Evolutionary conservation across 2,797 vertebrate species (phyloP).

Genomic region (Lepidocolaptes lacrymiger): DNA sequence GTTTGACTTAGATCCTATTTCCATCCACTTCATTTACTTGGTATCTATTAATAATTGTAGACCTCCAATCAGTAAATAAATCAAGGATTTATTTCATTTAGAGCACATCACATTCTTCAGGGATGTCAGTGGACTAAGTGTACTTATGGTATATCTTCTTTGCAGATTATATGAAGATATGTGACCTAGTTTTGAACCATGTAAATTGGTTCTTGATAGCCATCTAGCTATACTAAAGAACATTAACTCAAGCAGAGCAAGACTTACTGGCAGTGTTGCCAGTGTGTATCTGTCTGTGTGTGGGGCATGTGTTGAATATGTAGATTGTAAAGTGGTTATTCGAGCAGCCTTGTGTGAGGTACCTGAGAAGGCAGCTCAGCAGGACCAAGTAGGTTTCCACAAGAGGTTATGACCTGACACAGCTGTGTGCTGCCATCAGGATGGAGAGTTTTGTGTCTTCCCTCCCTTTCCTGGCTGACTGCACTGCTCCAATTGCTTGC

Average conservation of each 20-base stretch:
- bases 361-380: background rate
- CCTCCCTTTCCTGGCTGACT: background rate
- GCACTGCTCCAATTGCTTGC: background rate
- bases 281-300: background rate
- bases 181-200: background rate
- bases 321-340: background rate
- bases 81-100: background rate
- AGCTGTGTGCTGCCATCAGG: background rate
- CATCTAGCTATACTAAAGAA: accelerated
- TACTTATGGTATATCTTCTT: background rate
- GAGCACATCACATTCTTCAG: background rate
- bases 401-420: background rate
- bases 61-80: background rate
- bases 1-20: background rate
- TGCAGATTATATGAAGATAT: background rate
- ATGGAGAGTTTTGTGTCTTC: background rate
- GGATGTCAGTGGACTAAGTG: background rate
- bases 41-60: background rate
- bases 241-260: background rate
- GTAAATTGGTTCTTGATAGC: background rate
- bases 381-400: accelerated
- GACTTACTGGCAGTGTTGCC: background rate
- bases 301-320: accelerated
- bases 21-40: background rate
- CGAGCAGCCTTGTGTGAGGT: too few relatives aligned